Evolutionary conservation across 2,797 vertebrate genomes (phyloP), one percentile per base, ranked within the genome.

Genomic region (Pterois miles): DNA sequence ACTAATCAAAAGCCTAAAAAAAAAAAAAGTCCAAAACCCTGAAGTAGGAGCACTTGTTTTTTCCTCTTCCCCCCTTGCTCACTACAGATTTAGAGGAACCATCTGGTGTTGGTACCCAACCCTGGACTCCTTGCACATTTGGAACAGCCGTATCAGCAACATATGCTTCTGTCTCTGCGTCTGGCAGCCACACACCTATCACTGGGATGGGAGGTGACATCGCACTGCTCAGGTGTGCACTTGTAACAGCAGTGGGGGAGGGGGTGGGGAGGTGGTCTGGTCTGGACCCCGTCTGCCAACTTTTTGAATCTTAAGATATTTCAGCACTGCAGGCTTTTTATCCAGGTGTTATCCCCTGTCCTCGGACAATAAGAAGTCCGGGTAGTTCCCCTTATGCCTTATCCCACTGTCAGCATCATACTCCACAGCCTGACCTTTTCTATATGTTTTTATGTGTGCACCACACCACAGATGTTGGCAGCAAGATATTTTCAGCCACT

Each of bases 141-240:
- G 90, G 89, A 92, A 83, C 77, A 85, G 85, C 82, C 85, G 4
- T 70, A 90, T 90, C 86, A 92, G 87, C 84, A 83, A 88, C 93
- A 94, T 94, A 93, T 93, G 92, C 80, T 92, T 90, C 88, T 89
- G 84, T 82, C 83, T 88, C 75, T n/a, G 69, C 12, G 83, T 86
- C 88, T 93, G 92, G 92, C 92, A 93, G 68, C 76, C 78, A 75
- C 78, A 70, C 63, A 67, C 63, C 71, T 78, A 81, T 91, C 88
- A 87, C 76, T 43, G 69, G 77, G 85, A 85, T 79, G 76, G 79
- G 80, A 89, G 82, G 81, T 90, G 88, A 92, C 91, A 92, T 91
- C 85, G 65, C 59, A 71, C 36, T 52, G 82, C 86, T 92, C 88
- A 89, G 83, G 90, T 91, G 73, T 69, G 80, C 67, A 80, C 25